Evolutionary conservation across 2,797 vertebrate species (phyloP).

Genomic region (Merluccius polli): DNA sequence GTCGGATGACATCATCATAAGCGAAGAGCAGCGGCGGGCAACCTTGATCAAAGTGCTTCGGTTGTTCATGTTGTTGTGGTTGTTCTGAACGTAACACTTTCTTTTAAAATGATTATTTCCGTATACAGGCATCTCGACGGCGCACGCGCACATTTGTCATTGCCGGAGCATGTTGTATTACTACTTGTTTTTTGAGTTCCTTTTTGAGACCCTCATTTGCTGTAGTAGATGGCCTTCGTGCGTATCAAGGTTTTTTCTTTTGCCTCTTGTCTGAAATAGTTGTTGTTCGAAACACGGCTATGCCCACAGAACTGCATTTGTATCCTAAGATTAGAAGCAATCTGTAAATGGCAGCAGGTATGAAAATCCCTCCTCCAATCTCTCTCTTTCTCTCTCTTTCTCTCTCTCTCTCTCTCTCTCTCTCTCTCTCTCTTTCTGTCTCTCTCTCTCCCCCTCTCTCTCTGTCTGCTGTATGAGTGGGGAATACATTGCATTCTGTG

Average conservation of each 20-base stretch:
- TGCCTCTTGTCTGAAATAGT: slow-evolving; percentile 39
- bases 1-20: not conserved
- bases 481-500: slow-evolving; percentile 50
- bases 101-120: not conserved
- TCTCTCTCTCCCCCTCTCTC: not conserved
- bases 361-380: slow-evolving; percentile 27
- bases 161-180: not conserved
- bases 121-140: not conserved
- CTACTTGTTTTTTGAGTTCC: not conserved
- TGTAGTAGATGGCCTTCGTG: slow-evolving; percentile 47
- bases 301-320: slow-evolving; percentile 44
- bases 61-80: not conserved
- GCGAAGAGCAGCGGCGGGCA: not conserved
- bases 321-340: slow-evolving; percentile 47
- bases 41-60: not conserved
- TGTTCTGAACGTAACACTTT: not conserved
- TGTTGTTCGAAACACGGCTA: slow-evolving; percentile 54
- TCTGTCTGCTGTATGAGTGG: slow-evolving; percentile 24
- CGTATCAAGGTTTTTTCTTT: slow-evolving; percentile 31
- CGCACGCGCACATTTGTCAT: not conserved
- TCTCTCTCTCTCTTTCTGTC: not conserved
- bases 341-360: slow-evolving; percentile 2
- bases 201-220: slow-evolving; percentile 35
- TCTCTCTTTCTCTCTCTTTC: not conserved
- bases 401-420: not conserved